A percentile compares a stretch with the other conserved stretches of the same genome.
phyloP scores from a whole-genome alignment of 2,797 vertebrate genomes.

The Lacerta bilineata region DNA sequence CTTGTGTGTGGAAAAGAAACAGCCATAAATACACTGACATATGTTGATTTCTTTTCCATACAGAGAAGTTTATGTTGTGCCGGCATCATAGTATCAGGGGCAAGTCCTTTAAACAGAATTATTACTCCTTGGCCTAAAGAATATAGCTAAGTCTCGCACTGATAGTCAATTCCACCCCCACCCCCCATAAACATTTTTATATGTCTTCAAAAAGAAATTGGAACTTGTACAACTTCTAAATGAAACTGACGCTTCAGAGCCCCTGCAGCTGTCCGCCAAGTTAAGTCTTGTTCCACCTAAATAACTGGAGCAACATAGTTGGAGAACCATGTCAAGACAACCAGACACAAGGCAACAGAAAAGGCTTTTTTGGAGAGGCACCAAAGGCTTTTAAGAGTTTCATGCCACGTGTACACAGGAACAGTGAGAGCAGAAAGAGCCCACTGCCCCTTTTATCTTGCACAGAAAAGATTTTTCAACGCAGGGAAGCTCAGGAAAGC shows the following conservation, averaged over 20 bases:
- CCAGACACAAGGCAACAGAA: background rate
- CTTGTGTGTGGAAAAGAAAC: background rate
- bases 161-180: background rate
- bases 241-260: background rate
- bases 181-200: background rate
- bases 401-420: constrained; percentile 45
- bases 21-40: background rate
- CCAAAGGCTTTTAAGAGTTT: constrained; percentile 30
- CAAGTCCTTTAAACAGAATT: background rate
- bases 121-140: background rate
- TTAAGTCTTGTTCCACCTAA: background rate
- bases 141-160: background rate
- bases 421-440: constrained; percentile 57
- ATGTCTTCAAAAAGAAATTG: background rate
- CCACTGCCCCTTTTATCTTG: constrained; percentile 53
- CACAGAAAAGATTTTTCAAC: constrained; percentile 59
- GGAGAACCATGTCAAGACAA: background rate
- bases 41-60: background rate
- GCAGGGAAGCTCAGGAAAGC: too few relatives aligned
- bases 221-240: background rate
- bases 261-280: background rate
- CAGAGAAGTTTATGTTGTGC: background rate
- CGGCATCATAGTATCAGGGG: background rate
- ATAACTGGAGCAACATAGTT: background rate
- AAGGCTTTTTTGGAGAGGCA: background rate